phyloP scores from a whole-genome alignment of 2,888 invertebrate genomes.

The Parasteatoda lunata region DNA sequence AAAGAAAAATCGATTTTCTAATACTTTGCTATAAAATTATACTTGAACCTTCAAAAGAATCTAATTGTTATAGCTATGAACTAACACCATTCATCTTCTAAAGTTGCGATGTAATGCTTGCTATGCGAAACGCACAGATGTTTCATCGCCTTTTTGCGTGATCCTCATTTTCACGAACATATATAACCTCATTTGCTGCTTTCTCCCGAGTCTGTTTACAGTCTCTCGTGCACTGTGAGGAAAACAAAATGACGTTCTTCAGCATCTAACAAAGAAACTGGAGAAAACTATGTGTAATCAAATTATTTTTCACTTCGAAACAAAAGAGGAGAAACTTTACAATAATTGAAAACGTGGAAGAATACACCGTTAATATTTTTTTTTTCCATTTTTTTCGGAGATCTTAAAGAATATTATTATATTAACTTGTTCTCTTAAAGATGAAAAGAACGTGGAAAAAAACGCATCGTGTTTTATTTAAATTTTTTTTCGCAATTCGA shows the following conservation, averaged over 20 bases:
- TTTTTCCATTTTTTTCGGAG: no score
- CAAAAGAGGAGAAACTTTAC: neutral
- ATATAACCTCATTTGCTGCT: constrained; percentile 23
- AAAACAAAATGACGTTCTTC: constrained; percentile 10
- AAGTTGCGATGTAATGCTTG: neutral
- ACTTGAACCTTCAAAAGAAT: no score
- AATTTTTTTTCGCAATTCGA: no score
- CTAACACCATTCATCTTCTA: constrained; percentile 23
- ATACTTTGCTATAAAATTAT: no score
- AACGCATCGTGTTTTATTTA: no score
- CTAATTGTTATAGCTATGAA: neutral
- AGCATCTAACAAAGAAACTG: constrained; percentile 2
- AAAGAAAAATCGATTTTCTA: no score
- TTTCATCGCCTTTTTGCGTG: constrained; percentile 49
- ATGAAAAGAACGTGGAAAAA: no score
- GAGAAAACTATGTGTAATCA: constrained; percentile 25
- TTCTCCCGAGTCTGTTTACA: neutral
- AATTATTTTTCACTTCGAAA: constrained; percentile 39
- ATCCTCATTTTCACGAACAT: constrained; percentile 35
- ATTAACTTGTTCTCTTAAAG: no score
- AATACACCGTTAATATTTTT: neutral
- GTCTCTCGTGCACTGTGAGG: neutral
- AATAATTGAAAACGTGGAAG: constrained; percentile 1
- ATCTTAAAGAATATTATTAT: no score
- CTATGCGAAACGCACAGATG: constrained; percentile 28